Conservation (phyloP, 1,140 invertebrate genomes). For the Drosophila sucinea region DNA sequence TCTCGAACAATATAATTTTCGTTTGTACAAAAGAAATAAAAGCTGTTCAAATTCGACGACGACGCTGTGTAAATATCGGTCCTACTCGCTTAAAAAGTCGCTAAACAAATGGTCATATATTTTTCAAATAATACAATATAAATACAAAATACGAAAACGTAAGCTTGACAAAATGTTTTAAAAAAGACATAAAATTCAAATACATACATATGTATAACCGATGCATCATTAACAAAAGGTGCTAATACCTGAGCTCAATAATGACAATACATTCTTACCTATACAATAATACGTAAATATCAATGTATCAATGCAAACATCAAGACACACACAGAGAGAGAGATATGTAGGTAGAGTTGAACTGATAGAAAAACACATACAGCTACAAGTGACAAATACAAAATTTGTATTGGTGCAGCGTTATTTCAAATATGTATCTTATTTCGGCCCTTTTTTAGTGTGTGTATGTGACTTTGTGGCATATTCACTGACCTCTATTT, state of each 20-base stretch:
- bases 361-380: background rate
- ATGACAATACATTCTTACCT: constrained; percentile 9
- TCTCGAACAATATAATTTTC: constrained; percentile 6
- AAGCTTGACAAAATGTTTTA: constrained; percentile 33
- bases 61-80: constrained; percentile 41
- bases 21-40: constrained; percentile 6
- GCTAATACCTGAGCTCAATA: constrained; percentile 11
- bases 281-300: constrained; percentile 9
- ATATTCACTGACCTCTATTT: constrained; percentile 44
- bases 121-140: constrained; percentile 7
- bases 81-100: constrained; percentile 9
- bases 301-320: constrained; percentile 19
- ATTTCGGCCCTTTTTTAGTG: background rate
- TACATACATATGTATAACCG: constrained; percentile 1
- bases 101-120: constrained; percentile 25
- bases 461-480: constrained; percentile 12
- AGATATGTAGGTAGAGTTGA: constrained; percentile 18
- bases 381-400: constrained; percentile 41
- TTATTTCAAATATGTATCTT: background rate
- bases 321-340: constrained; percentile 48
- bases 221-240: constrained; percentile 11
- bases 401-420: constrained; percentile 8
- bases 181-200: constrained; percentile 23
- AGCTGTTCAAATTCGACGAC: constrained; percentile 54
- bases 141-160: constrained; percentile 47